Evolutionary conservation across 2,888 invertebrate genomes (phyloP).

Genomic region (Disparrhopalites patrizii): DNA sequence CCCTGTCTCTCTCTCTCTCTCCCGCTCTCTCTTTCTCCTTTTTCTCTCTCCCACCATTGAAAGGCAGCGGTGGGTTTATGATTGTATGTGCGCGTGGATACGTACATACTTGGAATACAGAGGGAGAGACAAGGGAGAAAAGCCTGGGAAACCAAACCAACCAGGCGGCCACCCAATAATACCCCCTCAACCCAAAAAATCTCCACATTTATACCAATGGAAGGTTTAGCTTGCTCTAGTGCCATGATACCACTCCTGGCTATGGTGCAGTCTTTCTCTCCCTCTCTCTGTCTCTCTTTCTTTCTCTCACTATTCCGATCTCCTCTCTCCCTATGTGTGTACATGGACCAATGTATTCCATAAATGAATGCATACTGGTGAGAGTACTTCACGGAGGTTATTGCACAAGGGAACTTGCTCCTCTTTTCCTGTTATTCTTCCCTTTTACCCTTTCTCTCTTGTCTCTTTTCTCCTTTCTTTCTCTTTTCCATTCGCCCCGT

Average conservation of each 20-base stretch:
- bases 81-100: too few relatives aligned
- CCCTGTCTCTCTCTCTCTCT: slow-evolving; percentile 17
- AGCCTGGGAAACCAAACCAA: slow-evolving; percentile 18
- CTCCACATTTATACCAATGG: slow-evolving; percentile 13
- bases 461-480: slow-evolving; percentile 19
- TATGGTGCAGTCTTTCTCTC: background rate
- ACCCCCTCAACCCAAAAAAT: slow-evolving; percentile 14
- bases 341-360: background rate
- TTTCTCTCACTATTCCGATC: too few relatives aligned
- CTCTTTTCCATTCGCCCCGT: background rate
- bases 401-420: background rate
- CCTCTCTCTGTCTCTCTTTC: background rate
- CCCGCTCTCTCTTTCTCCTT: background rate
- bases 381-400: background rate
- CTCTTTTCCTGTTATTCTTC: slow-evolving; percentile 21
- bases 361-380: background rate
- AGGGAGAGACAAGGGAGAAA: slow-evolving; percentile 14
- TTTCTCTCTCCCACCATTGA: slow-evolving; percentile 9
- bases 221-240: slow-evolving; percentile 1
- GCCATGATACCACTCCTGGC: background rate
- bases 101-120: background rate
- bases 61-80: too few relatives aligned
- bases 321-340: too few relatives aligned
- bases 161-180: slow-evolving; percentile 19
- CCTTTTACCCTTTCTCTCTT: slow-evolving; percentile 11